These are phyloP conservation scores for Porites cylindrica DNA, from an alignment of 92 coral and sea anemone species.

Conservation along the genomic window DNA sequence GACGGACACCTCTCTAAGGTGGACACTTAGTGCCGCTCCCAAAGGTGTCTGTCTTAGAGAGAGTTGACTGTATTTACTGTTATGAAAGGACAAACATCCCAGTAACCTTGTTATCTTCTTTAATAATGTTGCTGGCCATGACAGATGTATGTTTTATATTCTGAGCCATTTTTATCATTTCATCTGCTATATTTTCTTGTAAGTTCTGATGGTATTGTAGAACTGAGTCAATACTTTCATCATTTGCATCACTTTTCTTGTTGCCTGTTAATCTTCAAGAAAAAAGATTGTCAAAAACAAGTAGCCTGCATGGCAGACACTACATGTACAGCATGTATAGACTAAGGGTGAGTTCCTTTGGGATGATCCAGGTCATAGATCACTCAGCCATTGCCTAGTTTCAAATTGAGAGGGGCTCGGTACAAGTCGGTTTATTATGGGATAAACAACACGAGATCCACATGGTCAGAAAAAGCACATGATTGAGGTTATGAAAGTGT, in stretches of 20 bases:
- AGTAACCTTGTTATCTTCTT: constrained; percentile 88
- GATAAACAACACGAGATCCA: no score
- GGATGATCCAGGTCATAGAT: no score
- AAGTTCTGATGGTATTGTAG: constrained; percentile 95
- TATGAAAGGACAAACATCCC: neutral
- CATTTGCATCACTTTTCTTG: constrained; percentile 51
- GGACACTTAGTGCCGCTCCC: no score
- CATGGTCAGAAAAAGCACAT: no score
- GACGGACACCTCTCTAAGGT: no score
- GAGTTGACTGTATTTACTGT: no score
- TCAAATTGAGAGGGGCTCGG: no score
- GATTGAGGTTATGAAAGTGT: no score
- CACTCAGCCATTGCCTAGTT: no score
- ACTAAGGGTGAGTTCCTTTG: no score
- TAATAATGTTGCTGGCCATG: constrained; percentile 89
- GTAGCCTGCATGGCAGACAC: neutral
- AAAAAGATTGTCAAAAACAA: neutral
- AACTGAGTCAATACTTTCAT: constrained; percentile 89
- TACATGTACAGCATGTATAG: neutral
- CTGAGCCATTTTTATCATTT: constrained; percentile 98
- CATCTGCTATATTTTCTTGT: constrained; percentile 99
- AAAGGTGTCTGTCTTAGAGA: no score
- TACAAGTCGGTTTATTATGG: no score
- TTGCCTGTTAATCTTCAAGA: constrained; percentile 48
- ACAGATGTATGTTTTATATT: constrained; percentile 92